phyloP scores from a whole-genome alignment of 2,113 vertebrate species.

The Osmerus mordax region DNA sequence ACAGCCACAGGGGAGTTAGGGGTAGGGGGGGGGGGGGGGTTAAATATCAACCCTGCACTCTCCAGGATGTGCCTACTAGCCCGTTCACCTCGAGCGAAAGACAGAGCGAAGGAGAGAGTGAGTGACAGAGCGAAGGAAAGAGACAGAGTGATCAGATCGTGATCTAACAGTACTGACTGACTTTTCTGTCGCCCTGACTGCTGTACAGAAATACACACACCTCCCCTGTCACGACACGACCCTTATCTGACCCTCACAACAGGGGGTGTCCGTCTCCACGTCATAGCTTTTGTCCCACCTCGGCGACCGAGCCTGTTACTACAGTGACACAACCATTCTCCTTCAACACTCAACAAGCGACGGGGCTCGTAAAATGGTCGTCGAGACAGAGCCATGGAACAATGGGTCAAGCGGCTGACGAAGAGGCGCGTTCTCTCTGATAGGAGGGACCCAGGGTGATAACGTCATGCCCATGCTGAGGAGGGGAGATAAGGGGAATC shows the following conservation, averaged over 20 bases:
- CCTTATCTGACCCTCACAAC: too few species aligned
- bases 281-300: too few species aligned
- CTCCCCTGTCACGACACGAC: neutral
- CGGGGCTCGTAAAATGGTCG: too few species aligned
- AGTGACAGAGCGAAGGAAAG: neutral
- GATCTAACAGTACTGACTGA: neutral
- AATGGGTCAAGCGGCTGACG: neutral
- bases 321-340: too few species aligned
- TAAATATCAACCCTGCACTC: neutral
- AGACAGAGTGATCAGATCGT: too few species aligned
- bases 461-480: neutral
- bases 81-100: neutral
- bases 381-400: neutral
- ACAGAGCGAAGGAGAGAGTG: too few species aligned
- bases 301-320: too few species aligned
- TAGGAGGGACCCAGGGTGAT: neutral
- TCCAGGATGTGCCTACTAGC: neutral
- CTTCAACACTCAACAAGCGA: too few species aligned
- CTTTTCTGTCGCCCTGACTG: neutral
- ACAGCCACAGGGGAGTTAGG: neutral
- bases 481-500: constrained; percentile 11
- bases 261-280: too few species aligned
- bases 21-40: neutral
- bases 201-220: neutral
- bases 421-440: neutral